These are phyloP conservation scores for Platycheirus rosarum DNA, from an alignment of 2,888 invertebrate species.

Conservation along the genomic window DNA sequence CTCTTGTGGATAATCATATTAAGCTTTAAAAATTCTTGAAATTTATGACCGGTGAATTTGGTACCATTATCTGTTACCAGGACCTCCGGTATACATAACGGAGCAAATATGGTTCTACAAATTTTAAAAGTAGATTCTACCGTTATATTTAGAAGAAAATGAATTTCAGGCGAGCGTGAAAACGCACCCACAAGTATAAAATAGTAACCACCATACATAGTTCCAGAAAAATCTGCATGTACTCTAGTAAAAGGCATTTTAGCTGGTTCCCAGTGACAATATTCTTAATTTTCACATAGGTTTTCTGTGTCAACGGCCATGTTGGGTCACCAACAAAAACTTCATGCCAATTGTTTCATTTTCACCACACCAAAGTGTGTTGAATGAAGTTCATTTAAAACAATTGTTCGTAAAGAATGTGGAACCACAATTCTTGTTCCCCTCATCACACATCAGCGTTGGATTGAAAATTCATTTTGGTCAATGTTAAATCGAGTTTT, in stretches of 20 bases:
- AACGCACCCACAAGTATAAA: too few relatives aligned
- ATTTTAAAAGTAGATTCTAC: conserved; percentile 26
- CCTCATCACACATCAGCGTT: conserved; percentile 20
- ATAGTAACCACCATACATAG: too few relatives aligned
- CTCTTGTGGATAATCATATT: conserved; percentile 9
- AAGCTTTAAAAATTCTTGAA: conserved; percentile 13
- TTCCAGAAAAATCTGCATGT: too few relatives aligned
- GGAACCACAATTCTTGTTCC: conserved; percentile 3
- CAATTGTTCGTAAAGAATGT: not conserved
- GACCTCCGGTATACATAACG: conserved; percentile 15
- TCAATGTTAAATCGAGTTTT: conserved; percentile 5
- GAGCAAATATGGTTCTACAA: conserved; percentile 12
- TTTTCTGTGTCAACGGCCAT: conserved; percentile 74
- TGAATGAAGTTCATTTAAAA: conserved; percentile 52
- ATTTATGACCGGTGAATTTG: conserved; percentile 27
- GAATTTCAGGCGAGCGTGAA: conserved; percentile 79
- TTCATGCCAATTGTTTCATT: conserved; percentile 60
- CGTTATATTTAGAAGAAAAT: conserved; percentile 60
- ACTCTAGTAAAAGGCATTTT: conserved; percentile 35
- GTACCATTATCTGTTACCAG: conserved; percentile 20
- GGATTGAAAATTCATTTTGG: conserved; percentile 13
- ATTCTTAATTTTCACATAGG: conserved; percentile 50
- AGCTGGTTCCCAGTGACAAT: conserved; percentile 39
- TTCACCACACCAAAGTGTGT: conserved; percentile 49
- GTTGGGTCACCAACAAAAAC: conserved; percentile 74